Evolutionary conservation across 2,113 vertebrate species (phyloP).

Genomic region (Panthera uncia): DNA sequence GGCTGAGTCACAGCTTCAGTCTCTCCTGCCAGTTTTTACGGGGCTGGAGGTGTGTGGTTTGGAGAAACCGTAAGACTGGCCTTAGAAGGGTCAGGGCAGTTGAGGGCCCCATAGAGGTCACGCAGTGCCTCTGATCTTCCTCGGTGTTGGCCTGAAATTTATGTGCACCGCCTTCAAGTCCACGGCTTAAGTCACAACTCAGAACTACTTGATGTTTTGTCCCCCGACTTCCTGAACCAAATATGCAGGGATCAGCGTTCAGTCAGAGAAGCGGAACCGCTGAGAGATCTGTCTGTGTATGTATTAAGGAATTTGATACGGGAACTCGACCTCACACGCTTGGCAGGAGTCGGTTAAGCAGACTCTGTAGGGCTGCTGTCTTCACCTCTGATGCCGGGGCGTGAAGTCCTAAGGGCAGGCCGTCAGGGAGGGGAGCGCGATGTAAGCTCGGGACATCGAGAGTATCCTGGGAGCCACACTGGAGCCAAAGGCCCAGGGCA

Average conservation of each 20-base stretch:
- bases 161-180: background rate
- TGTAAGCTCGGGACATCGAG: too few species aligned
- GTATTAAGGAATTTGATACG: background rate
- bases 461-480: background rate
- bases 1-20: background rate
- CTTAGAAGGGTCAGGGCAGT: background rate
- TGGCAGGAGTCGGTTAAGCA: background rate
- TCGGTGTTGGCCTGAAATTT: background rate
- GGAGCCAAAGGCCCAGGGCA: background rate
- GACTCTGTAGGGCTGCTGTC: background rate
- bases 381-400: background rate
- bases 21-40: accelerated
- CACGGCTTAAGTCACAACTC: background rate
- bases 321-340: background rate
- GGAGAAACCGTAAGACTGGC: background rate
- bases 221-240: background rate
- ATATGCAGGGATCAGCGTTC: background rate
- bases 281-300: accelerated
- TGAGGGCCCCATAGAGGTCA: background rate
- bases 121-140: background rate
- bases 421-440: background rate
- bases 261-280: background rate
- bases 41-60: background rate
- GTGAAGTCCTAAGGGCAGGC: background rate
- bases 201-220: background rate